Evolutionary conservation across 2,888 invertebrate genomes (phyloP), one percentile per base, ranked within the genome.

Genomic region (Limnephilus marmoratus): DNA sequence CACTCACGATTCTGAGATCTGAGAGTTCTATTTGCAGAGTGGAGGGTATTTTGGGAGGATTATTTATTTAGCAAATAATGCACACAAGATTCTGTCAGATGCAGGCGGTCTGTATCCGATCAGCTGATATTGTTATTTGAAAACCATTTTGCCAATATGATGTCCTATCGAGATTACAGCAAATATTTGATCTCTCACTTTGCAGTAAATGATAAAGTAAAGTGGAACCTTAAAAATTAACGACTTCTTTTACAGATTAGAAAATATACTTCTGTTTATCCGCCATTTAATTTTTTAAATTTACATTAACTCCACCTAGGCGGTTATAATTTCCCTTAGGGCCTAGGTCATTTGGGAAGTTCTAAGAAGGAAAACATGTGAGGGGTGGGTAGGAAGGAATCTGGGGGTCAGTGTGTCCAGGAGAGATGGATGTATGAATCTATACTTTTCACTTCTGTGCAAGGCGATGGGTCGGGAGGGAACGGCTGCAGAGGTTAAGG

Each of bases 21-120:
- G n/a, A 89, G 81, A 89, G 80, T 89, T 89, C 34, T 89, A 89
- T 89, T 89, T 89, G 80, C 81, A 81, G 88, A 89, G 88, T 18
- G 11, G 31, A n/a, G 41, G 29, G 29, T 88, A 88, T 88, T 88
- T 80, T 88, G 34, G 18, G 68, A 18, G 13, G n/a, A 81, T 81
- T 89, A 89, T 89, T 89, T 89, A 89, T 89, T 89, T 89, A 81
- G 88, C 68, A 89, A 89, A 89, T 89, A 81, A 89, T 89, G 81
- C 81, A 89, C 88, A 81, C 24, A 89, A 87, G n/a, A 49, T 68
- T 53, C 41, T 80, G 88, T 89, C 88, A 89, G 81, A 18, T 37
- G 80, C 88, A 89, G 88, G 41, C 88, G 41, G n/a, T 81, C 41
- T 81, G 37, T 86, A 86, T 86, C 45, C 1, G 45, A 45, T 45